Evolutionary conservation across 2,888 invertebrate genomes (phyloP), one percentile per base, ranked within the genome.

Genomic region (Notocelia uddmanniana): DNA sequence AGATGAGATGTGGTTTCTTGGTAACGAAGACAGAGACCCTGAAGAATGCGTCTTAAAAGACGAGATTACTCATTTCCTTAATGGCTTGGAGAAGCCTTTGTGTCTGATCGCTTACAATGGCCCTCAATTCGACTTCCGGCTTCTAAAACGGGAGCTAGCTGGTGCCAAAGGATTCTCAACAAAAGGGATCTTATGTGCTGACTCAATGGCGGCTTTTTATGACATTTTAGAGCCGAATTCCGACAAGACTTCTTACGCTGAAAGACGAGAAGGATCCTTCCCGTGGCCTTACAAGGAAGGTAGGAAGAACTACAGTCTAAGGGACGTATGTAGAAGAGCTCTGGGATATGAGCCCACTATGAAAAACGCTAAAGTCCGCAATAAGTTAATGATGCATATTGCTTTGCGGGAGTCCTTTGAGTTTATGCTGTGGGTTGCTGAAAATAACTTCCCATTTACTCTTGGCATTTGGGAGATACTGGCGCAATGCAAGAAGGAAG

Each of bases 41-140:
- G 41, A 15, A 15, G n/a, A 59, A 41, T 59, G 41, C 41, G 23
- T 0, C 10, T 21, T 60, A 0, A 5, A n/a, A 3, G 23, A 45
- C 0, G 45, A 60, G 0, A 48, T 26, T 0, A 1, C 1, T 6
- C 0, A 3, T 26, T 60, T 60, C 21, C 60, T 60, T 45, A 21
- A 45, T 15, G 19, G n/a, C 45, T 48, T 60, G 11, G 23, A 45
- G 26, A 60, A 45, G 3, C 60, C 60, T 13, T 3, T 60, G 6
- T 60, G 60, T 26, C n/a, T 60, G 2, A 60, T 60, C 6, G 60
- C 60, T 45, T 45, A 60, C 11, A 60, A 45, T 15, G 60, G 60
- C 26, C 45, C 45, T 11, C 23, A 5, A 48, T 45, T 60, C 5
- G 60, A 60, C 26, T 60, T 60, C 19, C 11, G 23, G 0, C 45